phyloP scores from a whole-genome alignment of 2,888 invertebrate genomes.

The Drosophila peninsularis region DNA sequence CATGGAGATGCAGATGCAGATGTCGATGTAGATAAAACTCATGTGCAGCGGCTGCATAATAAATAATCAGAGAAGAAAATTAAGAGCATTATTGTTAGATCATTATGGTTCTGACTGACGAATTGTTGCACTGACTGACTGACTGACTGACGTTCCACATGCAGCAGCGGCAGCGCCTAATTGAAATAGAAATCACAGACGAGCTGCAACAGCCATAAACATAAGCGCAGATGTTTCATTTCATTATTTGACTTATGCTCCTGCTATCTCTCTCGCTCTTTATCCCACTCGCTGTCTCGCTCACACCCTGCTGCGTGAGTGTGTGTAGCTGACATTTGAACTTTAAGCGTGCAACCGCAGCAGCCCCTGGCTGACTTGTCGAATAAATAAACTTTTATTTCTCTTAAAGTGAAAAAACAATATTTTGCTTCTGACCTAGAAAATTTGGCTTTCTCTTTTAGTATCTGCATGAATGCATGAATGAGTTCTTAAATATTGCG shows the following conservation, averaged over 20 bases:
- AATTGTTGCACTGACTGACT: slow-evolving; percentile 16
- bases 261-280: slow-evolving; percentile 24
- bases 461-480: slow-evolving; percentile 17
- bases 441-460: slow-evolving; percentile 67
- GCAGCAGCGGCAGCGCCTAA: slow-evolving; percentile 47
- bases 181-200: slow-evolving; percentile 71
- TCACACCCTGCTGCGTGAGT: slow-evolving; percentile 2
- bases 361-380: slow-evolving; percentile 30
- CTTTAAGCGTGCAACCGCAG: slow-evolving; percentile 71
- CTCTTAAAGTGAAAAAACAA: slow-evolving; percentile 26
- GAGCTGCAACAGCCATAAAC: slow-evolving; percentile 35
- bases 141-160: slow-evolving; percentile 55
- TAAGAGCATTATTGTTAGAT: slow-evolving; percentile 74
- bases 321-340: slow-evolving; percentile 67
- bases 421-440: slow-evolving; percentile 60
- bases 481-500: neutral
- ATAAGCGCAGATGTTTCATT: slow-evolving; percentile 67
- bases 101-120: slow-evolving; percentile 52
- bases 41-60: slow-evolving; percentile 49
- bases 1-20: slow-evolving; percentile 15
- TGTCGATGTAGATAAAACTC: slow-evolving; percentile 37
- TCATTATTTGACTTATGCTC: slow-evolving; percentile 65
- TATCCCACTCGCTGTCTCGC: slow-evolving; percentile 1
- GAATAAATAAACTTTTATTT: slow-evolving; percentile 66
- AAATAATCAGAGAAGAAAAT: slow-evolving; percentile 56